A percentile compares a stretch with the other conserved stretches of the same genome.
These are phyloP conservation scores for Tachystola acroxantha DNA, from an alignment of 2,888 invertebrate species.

Conservation along the genomic window DNA sequence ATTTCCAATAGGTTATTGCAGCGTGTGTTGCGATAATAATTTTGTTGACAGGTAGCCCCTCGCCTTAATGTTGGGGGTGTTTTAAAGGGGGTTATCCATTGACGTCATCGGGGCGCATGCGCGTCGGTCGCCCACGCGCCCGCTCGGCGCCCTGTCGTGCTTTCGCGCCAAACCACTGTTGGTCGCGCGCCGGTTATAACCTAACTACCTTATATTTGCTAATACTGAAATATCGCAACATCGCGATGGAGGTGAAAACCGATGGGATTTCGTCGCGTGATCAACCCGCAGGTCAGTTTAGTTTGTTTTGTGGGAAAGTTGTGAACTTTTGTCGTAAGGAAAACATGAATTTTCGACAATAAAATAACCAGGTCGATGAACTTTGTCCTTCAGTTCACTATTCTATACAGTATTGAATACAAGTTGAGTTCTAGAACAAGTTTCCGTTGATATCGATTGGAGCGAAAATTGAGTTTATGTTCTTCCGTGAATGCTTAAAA, in stretches of 20 bases:
- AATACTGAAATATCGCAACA: conserved; percentile 14
- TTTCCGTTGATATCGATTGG: not conserved
- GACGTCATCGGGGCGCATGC: conserved; percentile 64
- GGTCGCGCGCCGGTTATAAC: conserved; percentile 59
- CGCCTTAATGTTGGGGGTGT: conserved; percentile 23
- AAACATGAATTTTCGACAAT: conserved; percentile 6
- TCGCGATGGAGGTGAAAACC: conserved; percentile 43
- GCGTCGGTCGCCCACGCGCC: conserved; percentile 48
- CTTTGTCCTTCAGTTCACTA: conserved; percentile 28
- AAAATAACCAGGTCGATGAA: conserved; percentile 31
- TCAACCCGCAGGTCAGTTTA: conserved; percentile 50
- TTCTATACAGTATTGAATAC: conserved; percentile 9
- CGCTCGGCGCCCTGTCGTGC: conserved; percentile 26
- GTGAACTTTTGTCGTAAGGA: conserved; percentile 10
- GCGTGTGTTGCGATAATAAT: too few relatives aligned
- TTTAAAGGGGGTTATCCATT: conserved; percentile 42
- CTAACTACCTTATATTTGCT: conserved; percentile 32
- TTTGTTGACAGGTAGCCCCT: too few relatives aligned
- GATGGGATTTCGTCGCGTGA: conserved; percentile 32
- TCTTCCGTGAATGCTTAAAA: too few relatives aligned
- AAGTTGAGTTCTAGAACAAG: conserved; percentile 1
- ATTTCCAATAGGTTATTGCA: too few relatives aligned
- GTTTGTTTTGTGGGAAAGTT: conserved; percentile 3
- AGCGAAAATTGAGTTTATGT: too few relatives aligned
- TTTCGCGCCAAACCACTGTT: conserved; percentile 69